Conservation (phyloP, 30 jellyfish, hydroid and myxozoan species). For the Morbakka virulenta region DNA sequence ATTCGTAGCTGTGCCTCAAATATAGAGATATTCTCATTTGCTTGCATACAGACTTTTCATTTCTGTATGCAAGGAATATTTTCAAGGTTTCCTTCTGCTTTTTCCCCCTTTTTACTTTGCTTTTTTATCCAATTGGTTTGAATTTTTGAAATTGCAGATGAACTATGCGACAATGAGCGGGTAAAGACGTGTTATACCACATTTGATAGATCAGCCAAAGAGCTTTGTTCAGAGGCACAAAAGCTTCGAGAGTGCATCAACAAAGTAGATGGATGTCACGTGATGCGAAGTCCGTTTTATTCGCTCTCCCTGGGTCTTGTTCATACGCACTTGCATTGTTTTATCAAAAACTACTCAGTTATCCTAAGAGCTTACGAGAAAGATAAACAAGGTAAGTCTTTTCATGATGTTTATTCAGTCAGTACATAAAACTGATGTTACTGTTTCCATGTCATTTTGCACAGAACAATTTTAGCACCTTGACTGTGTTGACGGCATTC, state of each 20-base stretch:
- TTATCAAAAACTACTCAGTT: conserved; percentile 42
- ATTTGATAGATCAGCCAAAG: conserved; percentile 23
- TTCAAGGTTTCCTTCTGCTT: no score
- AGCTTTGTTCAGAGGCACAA: conserved; percentile 41
- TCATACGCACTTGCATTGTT: conserved; percentile 30
- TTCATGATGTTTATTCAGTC: no score
- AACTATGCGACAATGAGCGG: conserved; percentile 40
- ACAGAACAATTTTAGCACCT: no score
- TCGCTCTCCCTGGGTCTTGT: conserved; percentile 36
- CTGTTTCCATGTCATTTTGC: no score
- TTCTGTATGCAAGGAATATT: no score
- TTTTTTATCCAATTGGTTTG: no score
- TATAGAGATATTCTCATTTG: no score
- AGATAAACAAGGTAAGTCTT: conserved; percentile 6
- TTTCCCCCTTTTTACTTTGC: no score
- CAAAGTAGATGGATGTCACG: conserved; percentile 55
- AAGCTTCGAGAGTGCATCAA: conserved; percentile 39
- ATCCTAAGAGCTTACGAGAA: conserved; percentile 30
- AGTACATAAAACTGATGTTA: no score
- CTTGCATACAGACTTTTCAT: no score
- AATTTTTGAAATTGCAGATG: neutral
- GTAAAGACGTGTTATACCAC: conserved; percentile 32
- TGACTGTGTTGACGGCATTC: no score
- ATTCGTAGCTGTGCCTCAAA: no score
- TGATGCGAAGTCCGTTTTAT: conserved; percentile 67